Base-by-base conservation (phyloP, 2,888 invertebrate species). In the Plebejus anna region DNA sequence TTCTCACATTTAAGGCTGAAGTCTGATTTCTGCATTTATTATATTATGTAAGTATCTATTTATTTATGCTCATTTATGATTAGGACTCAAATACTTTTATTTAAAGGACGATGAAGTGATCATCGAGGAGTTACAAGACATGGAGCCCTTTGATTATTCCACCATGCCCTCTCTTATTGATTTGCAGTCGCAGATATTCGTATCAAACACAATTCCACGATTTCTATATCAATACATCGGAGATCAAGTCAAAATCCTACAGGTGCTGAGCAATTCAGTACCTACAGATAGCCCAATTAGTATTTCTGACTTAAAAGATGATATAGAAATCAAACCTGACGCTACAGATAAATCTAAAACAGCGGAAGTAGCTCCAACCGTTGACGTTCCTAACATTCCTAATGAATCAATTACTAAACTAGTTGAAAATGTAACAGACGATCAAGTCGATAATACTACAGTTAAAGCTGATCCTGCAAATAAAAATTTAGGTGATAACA, bases 61-160 rank as follows among this genome's bases (percentile, higher is more conserved):
- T 80, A 78, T 79, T 81, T 84, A 38, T 55, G 28, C 16, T 51
- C 2, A 82, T 82, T 81, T 87, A 87, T 88, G 88, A 90, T 90
- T 81, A 89, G 91, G 89, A 92, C 90, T 87, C 88, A 89, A 88
- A 85, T 83, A 84, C 86, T 90, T 92, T 90, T 92, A 92, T 92
- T 94, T 94, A 90, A 94, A 94, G 94, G 94, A 88, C 84, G 88
- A 87, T 85, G 91, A 92, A 89, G 90, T 93, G 80, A 89, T 90
- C 91, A 90, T 91, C 90, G 94, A 94, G 88, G 94, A 94, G 88
- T 87, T 91, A 82, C 90, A 86, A 81, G 93, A 92, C 86, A 90
- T 91, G 88, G 91, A 93, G 88, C 84, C 81, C 85, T 86, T 89
- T 86, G 89, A 90, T 85, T 91, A 88, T 90, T 83, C 89, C 82